These are phyloP conservation scores for Actinopyga echinites DNA, from an alignment of 53 echinoderm and acorn worm genomes.

Conservation along the genomic window DNA sequence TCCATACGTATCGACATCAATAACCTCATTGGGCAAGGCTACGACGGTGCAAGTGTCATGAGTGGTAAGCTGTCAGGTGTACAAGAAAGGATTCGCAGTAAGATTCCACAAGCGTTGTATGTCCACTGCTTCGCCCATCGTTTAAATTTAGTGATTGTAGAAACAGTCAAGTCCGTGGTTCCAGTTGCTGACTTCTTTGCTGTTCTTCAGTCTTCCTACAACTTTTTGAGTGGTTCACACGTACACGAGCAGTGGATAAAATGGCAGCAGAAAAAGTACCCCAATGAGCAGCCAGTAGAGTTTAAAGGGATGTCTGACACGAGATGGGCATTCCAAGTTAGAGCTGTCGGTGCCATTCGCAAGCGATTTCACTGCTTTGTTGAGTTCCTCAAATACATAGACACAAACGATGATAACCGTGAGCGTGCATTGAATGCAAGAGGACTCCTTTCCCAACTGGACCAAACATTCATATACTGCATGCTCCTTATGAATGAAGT, in stretches of 20 bases:
- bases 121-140: conserved; percentile 44
- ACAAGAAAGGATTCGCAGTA: conserved; percentile 11
- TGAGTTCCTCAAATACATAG: conserved; percentile 21
- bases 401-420: neutral
- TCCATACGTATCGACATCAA: conserved; percentile 5
- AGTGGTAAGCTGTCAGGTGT: conserved; percentile 31
- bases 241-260: conserved; percentile 22
- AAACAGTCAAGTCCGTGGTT: too few species aligned
- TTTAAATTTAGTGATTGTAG: conserved; percentile 30
- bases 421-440: conserved; percentile 43
- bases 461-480: conserved; percentile 28
- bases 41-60: conserved; percentile 50
- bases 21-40: conserved; percentile 41
- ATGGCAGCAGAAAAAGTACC: neutral
- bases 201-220: neutral
- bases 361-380: conserved; percentile 25
- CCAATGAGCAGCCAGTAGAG: conserved; percentile 8
- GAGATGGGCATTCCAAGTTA: conserved; percentile 40
- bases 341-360: conserved; percentile 14
- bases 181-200: conserved; percentile 22
- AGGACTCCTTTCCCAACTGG: conserved; percentile 28
- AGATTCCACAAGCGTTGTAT: neutral
- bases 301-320: conserved; percentile 40
- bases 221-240: conserved; percentile 14
- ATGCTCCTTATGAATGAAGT: conserved; percentile 22